A percentile compares a stretch with the other conserved stretches of the same genome.
Evolutionary conservation across 2,113 vertebrate species (phyloP).

Genomic region (Gymnogyps californianus): DNA sequence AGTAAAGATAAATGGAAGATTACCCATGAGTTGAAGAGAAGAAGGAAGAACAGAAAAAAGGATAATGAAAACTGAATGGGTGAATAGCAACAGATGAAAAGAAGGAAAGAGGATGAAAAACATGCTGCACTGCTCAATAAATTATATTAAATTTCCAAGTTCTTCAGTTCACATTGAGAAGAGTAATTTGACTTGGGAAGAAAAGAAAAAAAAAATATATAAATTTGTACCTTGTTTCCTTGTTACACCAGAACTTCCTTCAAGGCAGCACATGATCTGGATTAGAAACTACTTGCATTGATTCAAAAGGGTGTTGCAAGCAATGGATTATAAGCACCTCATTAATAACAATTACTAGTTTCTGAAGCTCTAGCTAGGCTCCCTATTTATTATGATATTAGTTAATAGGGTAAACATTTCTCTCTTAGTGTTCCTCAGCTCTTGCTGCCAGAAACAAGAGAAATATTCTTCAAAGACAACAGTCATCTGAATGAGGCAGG

Average conservation of each 20-base stretch:
- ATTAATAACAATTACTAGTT: constrained; percentile 10
- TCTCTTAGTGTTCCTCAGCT: background rate
- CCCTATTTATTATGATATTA: background rate
- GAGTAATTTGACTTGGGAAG: background rate
- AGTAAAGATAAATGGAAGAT: background rate
- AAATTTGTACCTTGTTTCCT: background rate
- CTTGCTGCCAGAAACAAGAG: background rate
- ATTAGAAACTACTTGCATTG: background rate
- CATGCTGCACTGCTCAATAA: background rate
- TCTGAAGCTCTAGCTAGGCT: background rate
- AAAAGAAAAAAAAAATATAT: background rate
- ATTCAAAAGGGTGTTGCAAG: background rate
- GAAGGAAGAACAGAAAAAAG: background rate
- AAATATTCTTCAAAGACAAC: background rate
- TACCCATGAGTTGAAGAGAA: background rate
- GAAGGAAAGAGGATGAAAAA: background rate
- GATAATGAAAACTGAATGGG: background rate
- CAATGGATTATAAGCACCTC: background rate
- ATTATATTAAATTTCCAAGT: background rate
- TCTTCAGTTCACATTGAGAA: background rate
- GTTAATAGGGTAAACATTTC: background rate
- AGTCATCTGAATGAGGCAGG: background rate
- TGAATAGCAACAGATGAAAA: background rate
- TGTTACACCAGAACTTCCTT: background rate
- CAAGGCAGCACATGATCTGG: background rate